Percentiles rank a stretch among this genome's conserved stretches.
These are phyloP conservation scores for Selenia dentaria DNA, from an alignment of 2,888 invertebrate species.

Conservation along the genomic window DNA sequence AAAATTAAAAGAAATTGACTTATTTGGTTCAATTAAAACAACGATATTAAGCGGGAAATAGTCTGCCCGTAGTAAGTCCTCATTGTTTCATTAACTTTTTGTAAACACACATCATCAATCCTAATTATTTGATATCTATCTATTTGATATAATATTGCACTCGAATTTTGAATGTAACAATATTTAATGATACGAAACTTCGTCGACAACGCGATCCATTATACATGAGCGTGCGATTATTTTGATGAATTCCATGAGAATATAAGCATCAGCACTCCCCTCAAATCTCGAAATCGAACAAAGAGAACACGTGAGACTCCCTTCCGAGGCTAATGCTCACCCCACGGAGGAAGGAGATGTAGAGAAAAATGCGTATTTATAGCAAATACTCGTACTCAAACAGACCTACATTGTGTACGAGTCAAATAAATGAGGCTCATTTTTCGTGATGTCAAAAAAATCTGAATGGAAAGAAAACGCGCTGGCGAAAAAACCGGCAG, in stretches of 20 bases:
- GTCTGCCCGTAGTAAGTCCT: too few relatives aligned
- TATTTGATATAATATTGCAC: slow-evolving; percentile 30
- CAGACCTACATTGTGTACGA: slow-evolving; percentile 85
- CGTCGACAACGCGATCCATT: slow-evolving; percentile 75
- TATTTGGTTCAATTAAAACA: slow-evolving; percentile 33
- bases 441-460: slow-evolving; percentile 85
- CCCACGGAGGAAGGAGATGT: slow-evolving; percentile 81
- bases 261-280: slow-evolving; percentile 79
- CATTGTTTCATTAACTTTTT: slow-evolving; percentile 26
- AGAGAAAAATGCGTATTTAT: slow-evolving; percentile 85
- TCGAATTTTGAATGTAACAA: slow-evolving; percentile 43
- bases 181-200: slow-evolving; percentile 65
- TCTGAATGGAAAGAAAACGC: slow-evolving; percentile 84
- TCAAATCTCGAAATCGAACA: slow-evolving; percentile 82
- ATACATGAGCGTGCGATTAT: slow-evolving; percentile 78
- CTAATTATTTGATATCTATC: slow-evolving; percentile 35
- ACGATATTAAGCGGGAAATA: slow-evolving; percentile 16
- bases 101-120: slow-evolving; percentile 28
- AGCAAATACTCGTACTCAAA: slow-evolving; percentile 86
- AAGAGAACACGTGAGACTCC: slow-evolving; percentile 80
- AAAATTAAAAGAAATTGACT: slow-evolving; percentile 38
- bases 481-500: slow-evolving; percentile 76
- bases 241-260: slow-evolving; percentile 81
- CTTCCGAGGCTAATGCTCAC: slow-evolving; percentile 79
- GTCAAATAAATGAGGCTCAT: slow-evolving; percentile 85